Percentiles rank a stretch among this genome's conserved stretches.
Evolutionary conservation across 2,888 invertebrate genomes (phyloP).

Genomic region (Aplocera efformata): DNA sequence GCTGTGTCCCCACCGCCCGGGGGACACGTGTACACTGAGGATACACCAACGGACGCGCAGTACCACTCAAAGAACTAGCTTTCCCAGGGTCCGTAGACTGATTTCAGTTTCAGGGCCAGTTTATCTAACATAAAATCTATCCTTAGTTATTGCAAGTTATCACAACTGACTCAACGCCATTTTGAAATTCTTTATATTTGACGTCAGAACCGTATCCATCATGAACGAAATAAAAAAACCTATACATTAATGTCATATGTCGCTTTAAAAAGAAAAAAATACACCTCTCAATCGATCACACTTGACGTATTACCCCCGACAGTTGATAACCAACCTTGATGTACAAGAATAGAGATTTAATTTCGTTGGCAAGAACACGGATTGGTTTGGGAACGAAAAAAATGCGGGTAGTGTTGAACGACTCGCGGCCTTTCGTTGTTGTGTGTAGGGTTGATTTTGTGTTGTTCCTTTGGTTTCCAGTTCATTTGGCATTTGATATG

Average conservation of each 20-base stretch:
- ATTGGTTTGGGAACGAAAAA: slow-evolving; percentile 9
- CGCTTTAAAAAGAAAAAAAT: slow-evolving; percentile 11
- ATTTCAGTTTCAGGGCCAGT: no score
- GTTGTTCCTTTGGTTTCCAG: slow-evolving; percentile 8
- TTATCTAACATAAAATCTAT: no score
- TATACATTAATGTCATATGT: slow-evolving; percentile 21
- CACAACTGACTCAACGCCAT: slow-evolving; percentile 3
- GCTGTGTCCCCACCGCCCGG: no score
- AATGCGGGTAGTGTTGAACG: no score
- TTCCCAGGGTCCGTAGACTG: no score
- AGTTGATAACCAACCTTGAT: no score
- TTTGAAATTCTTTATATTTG: slow-evolving; percentile 6
- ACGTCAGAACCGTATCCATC: slow-evolving; percentile 10
- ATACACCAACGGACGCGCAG: no score
- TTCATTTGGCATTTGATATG: slow-evolving; percentile 18
- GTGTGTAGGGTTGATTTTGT: no score
- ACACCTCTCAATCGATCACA: slow-evolving; percentile 34
- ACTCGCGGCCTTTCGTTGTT: no score
- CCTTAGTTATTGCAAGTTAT: no score
- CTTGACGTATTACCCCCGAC: slow-evolving; percentile 27
- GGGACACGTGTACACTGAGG: no score
- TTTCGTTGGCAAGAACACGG: not conserved
- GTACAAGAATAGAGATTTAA: not conserved
- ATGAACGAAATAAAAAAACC: slow-evolving; percentile 8
- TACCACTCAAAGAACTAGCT: no score